phyloP scores from a whole-genome alignment of 2,797 vertebrate genomes.

The Centropyge bicolor region DNA sequence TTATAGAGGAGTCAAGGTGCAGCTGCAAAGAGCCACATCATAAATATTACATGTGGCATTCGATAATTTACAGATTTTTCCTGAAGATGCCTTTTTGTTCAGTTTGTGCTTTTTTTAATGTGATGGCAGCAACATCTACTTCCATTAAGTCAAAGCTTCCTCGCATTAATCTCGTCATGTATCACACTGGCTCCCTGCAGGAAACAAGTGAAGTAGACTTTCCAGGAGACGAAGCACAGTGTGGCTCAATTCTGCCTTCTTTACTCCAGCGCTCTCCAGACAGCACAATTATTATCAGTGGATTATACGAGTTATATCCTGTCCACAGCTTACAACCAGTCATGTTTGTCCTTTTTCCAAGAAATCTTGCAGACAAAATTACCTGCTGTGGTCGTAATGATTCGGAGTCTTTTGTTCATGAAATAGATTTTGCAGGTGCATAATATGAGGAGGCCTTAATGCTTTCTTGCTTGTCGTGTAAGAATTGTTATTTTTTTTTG shows the following conservation, averaged over 20 bases:
- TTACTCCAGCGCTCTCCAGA: conserved; percentile 9
- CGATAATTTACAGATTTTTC: conserved; percentile 15
- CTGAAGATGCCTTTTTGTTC: conserved; percentile 10
- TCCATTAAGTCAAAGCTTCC: conserved; percentile 19
- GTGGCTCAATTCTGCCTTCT: conserved; percentile 30
- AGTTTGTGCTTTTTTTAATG: conserved; percentile 24
- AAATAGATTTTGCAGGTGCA: conserved; percentile 40
- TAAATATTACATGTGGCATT: conserved; percentile 15
- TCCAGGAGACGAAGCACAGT: conserved; percentile 29
- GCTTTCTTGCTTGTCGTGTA: background rate
- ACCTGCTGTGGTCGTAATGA: conserved; percentile 32
- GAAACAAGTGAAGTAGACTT: conserved; percentile 42
- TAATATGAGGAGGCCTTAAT: background rate
- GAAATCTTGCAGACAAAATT: conserved; percentile 31
- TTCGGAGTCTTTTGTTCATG: conserved; percentile 28
- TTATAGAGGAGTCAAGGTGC: background rate
- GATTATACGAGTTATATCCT: conserved; percentile 41
- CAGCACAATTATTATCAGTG: conserved; percentile 33
- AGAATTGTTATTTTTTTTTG: background rate
- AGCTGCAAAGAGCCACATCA: conserved; percentile 10
- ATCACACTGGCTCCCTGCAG: conserved; percentile 43
- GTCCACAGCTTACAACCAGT: conserved; percentile 13
- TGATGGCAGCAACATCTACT: conserved; percentile 9
- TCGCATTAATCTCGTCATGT: conserved; percentile 38
- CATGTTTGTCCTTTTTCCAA: conserved; percentile 14